Evolutionary conservation across 2,113 vertebrate genomes (phyloP), one percentile per base, ranked within the genome.

Genomic region (Elachura formosa): DNA sequence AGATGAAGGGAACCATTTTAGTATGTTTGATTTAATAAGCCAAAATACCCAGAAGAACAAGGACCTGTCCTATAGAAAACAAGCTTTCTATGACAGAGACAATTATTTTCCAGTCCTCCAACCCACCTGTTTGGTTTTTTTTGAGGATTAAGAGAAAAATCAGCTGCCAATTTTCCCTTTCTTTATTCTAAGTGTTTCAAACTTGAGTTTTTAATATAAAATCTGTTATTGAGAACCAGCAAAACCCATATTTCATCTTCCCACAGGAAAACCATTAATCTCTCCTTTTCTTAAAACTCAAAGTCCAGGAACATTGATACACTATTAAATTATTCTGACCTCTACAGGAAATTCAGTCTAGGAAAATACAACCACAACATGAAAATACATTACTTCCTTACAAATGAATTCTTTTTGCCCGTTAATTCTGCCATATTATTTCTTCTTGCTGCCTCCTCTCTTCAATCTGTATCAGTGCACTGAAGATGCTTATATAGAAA

Each of bases 401-500:
- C 7, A 40, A 48, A 43, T 49, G 1, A 82, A 28, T 64, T 11
- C 33, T 33, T 94, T 85, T 75, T 45, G n/a, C 11, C 8, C 45
- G 9, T 33, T 69, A 79, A 58, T 66, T 51, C 33, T 64, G 38
- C 36, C 14, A 75, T 51, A 81, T 36, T 16, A 67, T 34, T 2
- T 0, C 22, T 63, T 84, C 49, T 72, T 13, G 3, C 38, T 87
- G 41, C 25, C 14, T 92, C 21, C 38, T 56, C 1, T 61, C 36
- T 71, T 28, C 40, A 26, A 66, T 29, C 69, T 45, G 5, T 36
- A 48, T 25, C 36, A 58, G 29, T 6, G 26, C 4, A 17, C 26
- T 64, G 61, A 84, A 89, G 64, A 59, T 73, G 51, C 18, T 36
- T 48, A n/a, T 19, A 22, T 2, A 43, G 17, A 33, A 0, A 0